Base-by-base conservation (phyloP, 1,140 invertebrate genomes). In the Apocrypta bakeri region DNA sequence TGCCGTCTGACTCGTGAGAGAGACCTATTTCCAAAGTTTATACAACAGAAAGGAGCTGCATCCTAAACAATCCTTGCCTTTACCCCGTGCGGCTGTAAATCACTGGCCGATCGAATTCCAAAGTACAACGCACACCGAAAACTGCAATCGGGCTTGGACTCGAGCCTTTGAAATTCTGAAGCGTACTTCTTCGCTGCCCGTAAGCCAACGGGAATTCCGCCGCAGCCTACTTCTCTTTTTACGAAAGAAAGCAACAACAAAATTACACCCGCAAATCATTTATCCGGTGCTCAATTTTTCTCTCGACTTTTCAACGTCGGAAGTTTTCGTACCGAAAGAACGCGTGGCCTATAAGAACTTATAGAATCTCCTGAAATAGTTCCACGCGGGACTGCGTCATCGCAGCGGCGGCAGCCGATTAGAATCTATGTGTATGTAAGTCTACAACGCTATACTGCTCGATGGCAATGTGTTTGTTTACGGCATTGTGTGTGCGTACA, bases 321-420 rank as follows among this genome's bases (percentile, higher is more conserved):
- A 56, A 66, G 25, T 66, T 66, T 42, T 7, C 71, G 37, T 42
- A 42, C 71, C 42, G 71, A 37, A 31, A 31, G 68, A 1, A 37
- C 33, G 33, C 33, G 75, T 37, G 9, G 33, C 9, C 33, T 37
- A 37, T 37, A 37, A 37, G 33, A 37, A 9, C 27, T n/a, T n/a
- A n/a, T n/a, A n/a, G n/a, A n/a, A n/a, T n/a, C 68, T 80, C 82
- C 82, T 83, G 77, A 87, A 87, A 87, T 87, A 87, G 85, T 86
- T 74, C 79, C 68, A 83, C 79, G 73, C 79, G 63, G 69, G 77
- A 73, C 85, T 83, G 76, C 86, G 86, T 87, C 86, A 87, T 82
- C 84, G 64, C 79, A 17, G n/a, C n/a, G 2, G 56, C 56, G 56
- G 56, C 63, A 17, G 61, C 12, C 24, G 83, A 82, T 84, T 84